These are phyloP conservation scores for Heteractis magnifica DNA, from an alignment of 92 coral and sea anemone species.

Conservation along the genomic window DNA sequence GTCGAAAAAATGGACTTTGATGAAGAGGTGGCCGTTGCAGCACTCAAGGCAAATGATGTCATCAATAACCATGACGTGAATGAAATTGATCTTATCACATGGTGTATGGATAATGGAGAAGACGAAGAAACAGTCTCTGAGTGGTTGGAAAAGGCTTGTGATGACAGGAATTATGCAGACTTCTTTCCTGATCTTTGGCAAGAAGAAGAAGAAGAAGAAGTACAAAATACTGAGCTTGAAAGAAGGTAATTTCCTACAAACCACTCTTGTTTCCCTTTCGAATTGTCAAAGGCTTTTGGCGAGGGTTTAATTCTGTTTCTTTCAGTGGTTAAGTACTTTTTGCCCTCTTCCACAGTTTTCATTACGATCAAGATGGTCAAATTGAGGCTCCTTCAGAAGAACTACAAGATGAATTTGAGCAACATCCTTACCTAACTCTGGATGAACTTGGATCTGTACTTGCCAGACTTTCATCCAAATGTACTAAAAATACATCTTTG, in stretches of 20 bases:
- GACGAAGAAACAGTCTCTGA: slow-evolving; percentile 47
- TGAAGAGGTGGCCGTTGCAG: slow-evolving; percentile 64
- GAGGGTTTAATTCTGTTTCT: no score
- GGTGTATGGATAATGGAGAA: slow-evolving; percentile 67
- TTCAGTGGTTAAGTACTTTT: no score
- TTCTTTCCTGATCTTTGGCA: slow-evolving; percentile 33
- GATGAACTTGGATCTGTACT: slow-evolving; percentile 59
- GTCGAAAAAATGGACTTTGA: slow-evolving; percentile 47
- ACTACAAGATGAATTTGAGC: slow-evolving; percentile 8
- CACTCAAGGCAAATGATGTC: slow-evolving; percentile 56
- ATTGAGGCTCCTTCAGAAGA: slow-evolving; percentile 13
- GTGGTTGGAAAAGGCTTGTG: slow-evolving; percentile 34
- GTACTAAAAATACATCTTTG: slow-evolving; percentile 8
- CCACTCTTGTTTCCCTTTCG: no score
- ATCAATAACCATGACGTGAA: slow-evolving; percentile 24
- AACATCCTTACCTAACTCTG: slow-evolving; percentile 49
- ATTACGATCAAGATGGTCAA: not conserved
- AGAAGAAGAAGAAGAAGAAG: slow-evolving; percentile 9
- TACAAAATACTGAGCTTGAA: not conserved
- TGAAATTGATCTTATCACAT: slow-evolving; percentile 68
- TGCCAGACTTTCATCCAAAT: slow-evolving; percentile 31
- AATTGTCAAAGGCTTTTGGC: no score
- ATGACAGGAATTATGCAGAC: slow-evolving; percentile 33
- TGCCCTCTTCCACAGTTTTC: no score
- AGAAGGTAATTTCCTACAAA: not conserved